Conservation (phyloP, 2,888 invertebrate genomes). For the Standfussiana lucernea region DNA sequence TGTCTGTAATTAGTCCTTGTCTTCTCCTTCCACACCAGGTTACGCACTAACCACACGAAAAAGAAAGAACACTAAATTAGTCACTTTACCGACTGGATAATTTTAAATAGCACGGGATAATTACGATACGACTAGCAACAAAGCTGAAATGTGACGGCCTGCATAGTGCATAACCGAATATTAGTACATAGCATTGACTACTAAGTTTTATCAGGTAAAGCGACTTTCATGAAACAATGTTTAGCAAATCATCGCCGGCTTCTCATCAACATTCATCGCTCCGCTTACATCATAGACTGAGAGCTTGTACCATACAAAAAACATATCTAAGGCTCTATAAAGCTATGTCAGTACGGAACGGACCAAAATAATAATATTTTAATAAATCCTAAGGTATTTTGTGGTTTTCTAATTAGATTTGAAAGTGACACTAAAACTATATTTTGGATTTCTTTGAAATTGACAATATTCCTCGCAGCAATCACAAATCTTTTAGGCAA, state of each 20-base stretch:
- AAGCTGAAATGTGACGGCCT: too few species aligned
- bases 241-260: neutral
- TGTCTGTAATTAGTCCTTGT: too few species aligned
- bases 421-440: constrained; percentile 24
- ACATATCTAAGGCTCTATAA: constrained; percentile 73
- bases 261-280: constrained; percentile 7
- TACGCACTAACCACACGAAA: too few species aligned
- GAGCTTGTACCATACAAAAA: constrained; percentile 62
- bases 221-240: neutral
- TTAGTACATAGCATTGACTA: neutral
- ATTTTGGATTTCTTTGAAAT: neutral
- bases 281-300: constrained; percentile 12
- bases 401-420: constrained; percentile 65
- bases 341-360: constrained; percentile 75
- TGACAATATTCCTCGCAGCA: neutral
- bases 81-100: neutral
- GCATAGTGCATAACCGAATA: neutral
- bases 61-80: neutral
- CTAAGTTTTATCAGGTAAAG: neutral
- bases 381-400: constrained; percentile 67
- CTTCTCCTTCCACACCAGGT: too few species aligned
- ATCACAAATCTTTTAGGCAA: neutral
- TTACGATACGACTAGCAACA: neutral
- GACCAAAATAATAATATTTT: constrained; percentile 81
- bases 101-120: neutral